Conservation (phyloP, 2,797 vertebrate genomes). For the Phoeniculus purpureus region DNA sequence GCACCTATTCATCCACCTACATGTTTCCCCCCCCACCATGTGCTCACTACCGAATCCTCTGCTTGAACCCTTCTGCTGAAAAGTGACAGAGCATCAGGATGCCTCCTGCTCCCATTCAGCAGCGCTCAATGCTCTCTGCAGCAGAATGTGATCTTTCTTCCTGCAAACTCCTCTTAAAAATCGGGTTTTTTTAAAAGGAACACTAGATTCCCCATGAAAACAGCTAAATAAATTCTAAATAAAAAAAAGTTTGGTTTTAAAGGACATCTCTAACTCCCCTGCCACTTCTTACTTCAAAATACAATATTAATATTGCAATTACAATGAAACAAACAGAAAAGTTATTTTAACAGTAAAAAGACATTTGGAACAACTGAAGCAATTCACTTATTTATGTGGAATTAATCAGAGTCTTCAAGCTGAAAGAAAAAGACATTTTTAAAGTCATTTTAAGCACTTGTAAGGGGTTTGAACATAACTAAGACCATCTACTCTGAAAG, state of each 20-base stretch:
- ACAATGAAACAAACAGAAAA: neutral
- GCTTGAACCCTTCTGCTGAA: neutral
- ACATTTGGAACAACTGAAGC: neutral
- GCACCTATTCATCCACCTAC: constrained; percentile 52
- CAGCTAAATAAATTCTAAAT: neutral
- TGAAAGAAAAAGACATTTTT: neutral
- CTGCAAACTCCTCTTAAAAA: neutral
- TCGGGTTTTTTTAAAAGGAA: neutral
- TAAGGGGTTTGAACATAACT: neutral
- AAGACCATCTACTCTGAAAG: neutral
- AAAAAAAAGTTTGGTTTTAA: neutral
- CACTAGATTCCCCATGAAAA: neutral
- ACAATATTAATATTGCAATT: neutral
- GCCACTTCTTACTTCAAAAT: neutral
- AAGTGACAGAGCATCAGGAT: neutral
- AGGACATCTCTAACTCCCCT: neutral
- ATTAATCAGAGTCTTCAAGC: neutral
- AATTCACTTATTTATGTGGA: neutral
- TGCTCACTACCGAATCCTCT: neutral
- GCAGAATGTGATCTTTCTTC: neutral
- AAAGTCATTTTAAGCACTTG: neutral
- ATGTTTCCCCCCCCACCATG: neutral
- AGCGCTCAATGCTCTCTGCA: neutral
- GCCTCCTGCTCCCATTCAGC: neutral
- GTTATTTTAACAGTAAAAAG: neutral